Base-by-base conservation (phyloP, 2,797 vertebrate species). In the Lagorchestes hirsutus region DNA sequence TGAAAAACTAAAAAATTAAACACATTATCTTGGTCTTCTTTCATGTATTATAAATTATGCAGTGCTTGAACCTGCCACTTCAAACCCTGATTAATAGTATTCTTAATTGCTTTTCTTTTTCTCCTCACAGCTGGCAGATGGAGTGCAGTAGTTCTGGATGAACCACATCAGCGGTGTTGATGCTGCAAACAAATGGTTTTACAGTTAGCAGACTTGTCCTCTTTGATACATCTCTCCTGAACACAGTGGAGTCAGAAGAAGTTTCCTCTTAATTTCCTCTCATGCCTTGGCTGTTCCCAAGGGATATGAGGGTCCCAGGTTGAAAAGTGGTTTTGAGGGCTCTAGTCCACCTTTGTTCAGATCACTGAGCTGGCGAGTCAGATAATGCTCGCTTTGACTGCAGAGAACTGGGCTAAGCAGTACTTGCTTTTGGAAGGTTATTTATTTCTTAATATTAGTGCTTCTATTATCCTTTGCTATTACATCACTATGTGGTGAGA, bases 41-140 rank as follows among this genome's bases (percentile, higher is more conserved):
- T 98, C 67, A 29, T 0, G 34, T 96, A 90, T 95, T 92, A 87
- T 95, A 96, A 98, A 97, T 98, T 98, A 98, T 92, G 90, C 87
- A 94, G 92, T 94, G 92, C 93, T 97, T 95, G 95, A 96, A 95
- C 54, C 92, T 97, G 95, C 87, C 93, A 96, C 97, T 98, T 98
- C 92, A 96, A 97, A 93, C 56, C 91, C 74, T 97, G 97, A 98
- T 98, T 98, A 98, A 98, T 98, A 98, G 97, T 97, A 96, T 95
- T 97, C 97, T 96, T 98, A 98, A 98, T 98, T 98, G 96, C 97
- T 97, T 95, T 97, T 67, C 93, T 97, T 97, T 97, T 97, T 0
- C 0, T 94, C 94, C 91, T 95, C 96, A 96, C 98, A 98, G 97
- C 97, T 98, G 98, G 97, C 97, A 98, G 98, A 97, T 97, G 98